phyloP scores from a whole-genome alignment of 2,113 vertebrate genomes.

The Cettia cetti region DNA sequence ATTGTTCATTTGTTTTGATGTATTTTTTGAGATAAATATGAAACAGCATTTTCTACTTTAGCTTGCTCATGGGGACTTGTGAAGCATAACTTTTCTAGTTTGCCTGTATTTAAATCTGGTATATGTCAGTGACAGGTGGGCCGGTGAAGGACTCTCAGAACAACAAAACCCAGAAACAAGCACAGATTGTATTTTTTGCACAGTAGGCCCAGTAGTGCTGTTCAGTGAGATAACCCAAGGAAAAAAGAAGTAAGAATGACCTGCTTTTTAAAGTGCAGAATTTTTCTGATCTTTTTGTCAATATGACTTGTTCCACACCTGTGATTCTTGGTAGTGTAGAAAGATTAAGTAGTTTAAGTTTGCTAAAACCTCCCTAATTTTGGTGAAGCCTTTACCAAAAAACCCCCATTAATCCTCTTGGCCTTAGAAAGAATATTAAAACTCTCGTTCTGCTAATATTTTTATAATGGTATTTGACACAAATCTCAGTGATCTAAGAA shows the following conservation, averaged over 20 bases:
- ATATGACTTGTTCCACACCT: neutral
- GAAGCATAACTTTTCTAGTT: neutral
- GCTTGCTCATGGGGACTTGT: neutral
- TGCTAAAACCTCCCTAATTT: neutral
- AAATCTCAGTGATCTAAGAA: neutral
- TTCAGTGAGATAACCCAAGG: neutral
- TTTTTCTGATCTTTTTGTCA: neutral
- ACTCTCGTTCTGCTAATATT: neutral
- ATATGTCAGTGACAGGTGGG: neutral
- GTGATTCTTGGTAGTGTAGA: neutral
- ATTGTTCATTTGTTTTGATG: neutral
- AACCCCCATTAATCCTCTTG: neutral
- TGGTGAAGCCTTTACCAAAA: neutral
- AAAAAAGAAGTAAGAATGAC: neutral
- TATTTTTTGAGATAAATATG: neutral
- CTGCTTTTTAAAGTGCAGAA: neutral
- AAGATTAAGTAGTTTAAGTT: neutral
- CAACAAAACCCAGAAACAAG: neutral
- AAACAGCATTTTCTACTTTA: neutral
- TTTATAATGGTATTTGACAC: too few relatives aligned
- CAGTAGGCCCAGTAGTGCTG: neutral
- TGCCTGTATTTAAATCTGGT: neutral
- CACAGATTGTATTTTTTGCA: neutral
- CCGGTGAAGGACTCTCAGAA: neutral
- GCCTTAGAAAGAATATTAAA: neutral